phyloP scores from a whole-genome alignment of 1,140 invertebrate genomes.

The Zaprionus camerounensis region DNA sequence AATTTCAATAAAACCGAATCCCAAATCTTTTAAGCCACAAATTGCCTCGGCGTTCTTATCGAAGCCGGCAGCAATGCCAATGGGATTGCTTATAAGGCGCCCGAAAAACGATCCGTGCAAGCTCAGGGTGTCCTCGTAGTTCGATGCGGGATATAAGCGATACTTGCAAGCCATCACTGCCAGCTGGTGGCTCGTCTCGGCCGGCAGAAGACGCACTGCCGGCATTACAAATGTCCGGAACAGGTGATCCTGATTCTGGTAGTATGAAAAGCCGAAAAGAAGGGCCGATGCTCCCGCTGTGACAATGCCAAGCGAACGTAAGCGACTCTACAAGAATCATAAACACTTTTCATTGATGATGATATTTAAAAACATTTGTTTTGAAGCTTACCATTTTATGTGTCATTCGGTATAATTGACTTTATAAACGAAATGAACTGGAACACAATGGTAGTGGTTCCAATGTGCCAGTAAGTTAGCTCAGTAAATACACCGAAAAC shows the following conservation, averaged over 20 bases:
- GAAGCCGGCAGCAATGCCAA: constrained; percentile 99
- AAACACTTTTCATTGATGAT: background rate
- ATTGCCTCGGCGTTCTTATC: constrained; percentile 98
- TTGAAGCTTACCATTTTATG: constrained; percentile 30
- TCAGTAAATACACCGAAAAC: background rate
- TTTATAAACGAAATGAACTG: constrained; percentile 19
- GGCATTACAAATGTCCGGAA: constrained; percentile 70
- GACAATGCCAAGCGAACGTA: constrained; percentile 63
- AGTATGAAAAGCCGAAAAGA: constrained; percentile 45
- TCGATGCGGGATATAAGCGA: constrained; percentile 88
- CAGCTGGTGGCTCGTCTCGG: constrained; percentile 92
- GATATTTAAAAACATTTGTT: constrained; percentile 5
- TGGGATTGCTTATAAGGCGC: constrained; percentile 92
- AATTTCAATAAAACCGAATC: constrained; percentile 98
- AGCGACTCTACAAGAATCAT: constrained; percentile 38
- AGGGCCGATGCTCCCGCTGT: constrained; percentile 57
- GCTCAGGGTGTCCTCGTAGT: constrained; percentile 86
- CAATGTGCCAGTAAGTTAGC: background rate
- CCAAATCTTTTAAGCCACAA: constrained; percentile 91
- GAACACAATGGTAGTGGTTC: background rate
- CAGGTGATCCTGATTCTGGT: constrained; percentile 48
- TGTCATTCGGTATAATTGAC: constrained; percentile 21
- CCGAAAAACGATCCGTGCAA: constrained; percentile 90
- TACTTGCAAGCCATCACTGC: constrained; percentile 91
- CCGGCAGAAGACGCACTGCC: constrained; percentile 74